Evolutionary conservation across 2,888 invertebrate species (phyloP), one percentile per base, ranked within the genome.

Genomic region (Mythimna lalbum): DNA sequence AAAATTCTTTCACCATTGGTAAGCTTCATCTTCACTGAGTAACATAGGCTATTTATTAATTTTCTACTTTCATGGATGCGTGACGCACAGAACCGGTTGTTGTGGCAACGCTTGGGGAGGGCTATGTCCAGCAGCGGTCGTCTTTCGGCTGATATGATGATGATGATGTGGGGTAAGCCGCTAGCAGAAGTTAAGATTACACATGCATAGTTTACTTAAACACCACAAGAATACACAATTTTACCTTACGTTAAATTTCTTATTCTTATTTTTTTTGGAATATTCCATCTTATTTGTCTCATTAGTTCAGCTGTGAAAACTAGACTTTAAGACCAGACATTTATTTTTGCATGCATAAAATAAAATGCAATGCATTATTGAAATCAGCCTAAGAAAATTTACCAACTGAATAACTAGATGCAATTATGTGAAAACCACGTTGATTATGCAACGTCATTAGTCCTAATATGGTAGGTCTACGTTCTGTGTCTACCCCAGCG

Each of bases 401-500:
- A 63, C 43, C 17, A 5, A 10, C 9, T 27, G 14, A 57, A 36
- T 33, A 14, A 27, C 39, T 31, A 49, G 17, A n/a, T 72, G 53
- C 4, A 55, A 47, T 21, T n/a, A 7, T 50, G 43, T 53, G 33
- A 76, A 47, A 71, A 43, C 52, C 10, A 60, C 50, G n/a, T 66
- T 50, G 17, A 64, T 67, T 52, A 56, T 33, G 36, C 59, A 67
- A 64, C n/a, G 10, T 55, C 14, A 55, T 65, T 68, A 62, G 49
- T 49, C 57, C 33, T 57, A 79, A 57, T 61, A 31, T 17, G 39
- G 39, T 36, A 49, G 60, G 63, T 19, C 36, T 60, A 61, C 66
- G 60, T 61, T n/a, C n/a, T n/a, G n/a, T n/a, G n/a, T n/a, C n/a
- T n/a, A 60, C 33, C 14, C 21, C 19, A 60, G n/a, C 60, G 61